Conservation (phyloP, 2,797 vertebrate genomes). For the Takifugu ocellatus region DNA sequence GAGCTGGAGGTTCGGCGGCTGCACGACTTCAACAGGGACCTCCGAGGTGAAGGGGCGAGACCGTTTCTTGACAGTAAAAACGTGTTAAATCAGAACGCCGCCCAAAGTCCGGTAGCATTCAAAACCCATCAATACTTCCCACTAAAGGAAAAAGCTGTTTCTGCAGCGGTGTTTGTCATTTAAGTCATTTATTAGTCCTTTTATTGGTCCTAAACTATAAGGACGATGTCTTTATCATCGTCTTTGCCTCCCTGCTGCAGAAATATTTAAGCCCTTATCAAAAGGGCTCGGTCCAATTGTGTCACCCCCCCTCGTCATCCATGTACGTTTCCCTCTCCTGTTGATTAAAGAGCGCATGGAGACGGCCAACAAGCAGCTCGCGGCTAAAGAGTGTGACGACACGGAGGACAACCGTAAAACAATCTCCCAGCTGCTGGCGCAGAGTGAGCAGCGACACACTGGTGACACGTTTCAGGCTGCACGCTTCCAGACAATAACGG, state of each 20-base stretch:
- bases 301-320: too few species aligned
- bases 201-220: too few species aligned
- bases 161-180: too few species aligned
- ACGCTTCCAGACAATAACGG: not conserved
- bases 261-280: too few species aligned
- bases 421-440: slow-evolving; percentile 91
- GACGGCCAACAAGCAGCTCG: slow-evolving; percentile 95
- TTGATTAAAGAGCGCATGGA: slow-evolving; percentile 90
- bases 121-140: not conserved
- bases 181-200: too few species aligned
- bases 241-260: too few species aligned
- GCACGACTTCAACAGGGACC: slow-evolving; percentile 97
- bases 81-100: not conserved
- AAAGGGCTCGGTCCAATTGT: too few species aligned
- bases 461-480: not conserved
- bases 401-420: slow-evolving; percentile 96
- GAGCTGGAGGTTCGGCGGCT: slow-evolving; percentile 95
- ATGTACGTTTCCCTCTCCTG: slow-evolving; percentile 1
- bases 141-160: too few species aligned
- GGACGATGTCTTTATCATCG: too few species aligned
- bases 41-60: slow-evolving; percentile 82
- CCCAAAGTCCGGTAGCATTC: not conserved
- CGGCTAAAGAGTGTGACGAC: slow-evolving; percentile 91
- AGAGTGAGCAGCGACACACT: slow-evolving; percentile 82
- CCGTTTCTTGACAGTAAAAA: not conserved